Evolutionary conservation across 2,113 vertebrate genomes (phyloP), one percentile per base, ranked within the genome.

Genomic region (Phycodurus eques): DNA sequence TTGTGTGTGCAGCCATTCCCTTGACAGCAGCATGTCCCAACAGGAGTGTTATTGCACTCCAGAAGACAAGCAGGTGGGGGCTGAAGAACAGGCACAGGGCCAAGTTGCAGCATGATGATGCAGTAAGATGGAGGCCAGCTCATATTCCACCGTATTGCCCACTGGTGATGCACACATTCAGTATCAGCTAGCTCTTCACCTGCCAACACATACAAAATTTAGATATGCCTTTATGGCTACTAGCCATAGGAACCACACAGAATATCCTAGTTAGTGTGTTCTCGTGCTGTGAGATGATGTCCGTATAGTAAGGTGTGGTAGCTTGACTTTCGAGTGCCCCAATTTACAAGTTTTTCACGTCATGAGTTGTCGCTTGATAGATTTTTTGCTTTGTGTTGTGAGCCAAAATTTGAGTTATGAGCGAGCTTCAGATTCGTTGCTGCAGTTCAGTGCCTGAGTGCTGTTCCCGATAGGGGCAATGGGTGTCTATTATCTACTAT

Each of bases 61-160:
- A 68, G 46, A 27, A 77, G 72, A 75, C 67, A 71, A 74, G 75
- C 71, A 60, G 68, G 63, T 0, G 22, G 10, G 22, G 61, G 71
- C 31, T 74, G 68, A 61, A 59, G 47, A 11, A 13, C 15, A 67
- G 86, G 77, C 80, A 67, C n/a, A 0, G 59, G 77, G 83, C 81
- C 87, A 83, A 71, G 80, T 68, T 79, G 82, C 77, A 75, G 80
- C 71, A 80, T 60, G 76, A 71, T 70, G 67, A 76, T 70, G 80
- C 72, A 65, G 77, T 76, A 73, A 79, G 68, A 74, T 68, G 67
- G 70, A 74, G 72, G 70, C 62, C 70, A 27, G 62, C 61, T 56
- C 44, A 72, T 78, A 66, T 81, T 72, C 63, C 72, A 53, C 73
- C 64, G 60, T 19, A 70, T 65, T 81, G 83, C 79, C 73, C 71